Percentiles rank a stretch among this genome's conserved stretches.
Evolutionary conservation across 1,140 invertebrate species (phyloP).

Genomic region (Thrips palmi): DNA sequence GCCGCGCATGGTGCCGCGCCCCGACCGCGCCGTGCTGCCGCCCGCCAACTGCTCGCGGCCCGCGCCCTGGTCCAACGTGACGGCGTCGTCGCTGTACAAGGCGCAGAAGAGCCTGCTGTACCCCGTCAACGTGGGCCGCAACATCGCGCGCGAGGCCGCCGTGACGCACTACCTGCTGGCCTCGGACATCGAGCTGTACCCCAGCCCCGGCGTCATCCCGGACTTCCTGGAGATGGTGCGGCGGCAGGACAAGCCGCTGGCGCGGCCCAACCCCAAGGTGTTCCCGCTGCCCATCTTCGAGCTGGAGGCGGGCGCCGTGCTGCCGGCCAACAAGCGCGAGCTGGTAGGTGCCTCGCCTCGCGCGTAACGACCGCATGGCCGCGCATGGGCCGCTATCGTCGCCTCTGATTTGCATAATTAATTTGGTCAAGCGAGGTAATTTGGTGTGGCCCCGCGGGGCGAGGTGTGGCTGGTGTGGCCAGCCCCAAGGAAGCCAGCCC

Average conservation of each 20-base stretch:
- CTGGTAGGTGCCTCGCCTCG: constrained; percentile 21
- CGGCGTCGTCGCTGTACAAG: constrained; percentile 49
- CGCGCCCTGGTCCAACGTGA: constrained; percentile 47
- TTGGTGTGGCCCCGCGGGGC: too few species aligned
- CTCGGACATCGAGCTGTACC: constrained; percentile 76
- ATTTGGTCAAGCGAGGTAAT: too few species aligned
- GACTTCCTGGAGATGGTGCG: constrained; percentile 69
- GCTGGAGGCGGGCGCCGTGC: constrained; percentile 40
- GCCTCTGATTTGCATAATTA: too few species aligned
- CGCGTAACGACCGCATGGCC: too few species aligned
- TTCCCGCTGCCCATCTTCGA: constrained; percentile 72
- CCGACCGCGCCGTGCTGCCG: constrained; percentile 26
- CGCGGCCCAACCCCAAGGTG: constrained; percentile 48
- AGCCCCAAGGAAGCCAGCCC: too few species aligned
- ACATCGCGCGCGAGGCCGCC: constrained; percentile 63
- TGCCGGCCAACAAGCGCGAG: constrained; percentile 27
- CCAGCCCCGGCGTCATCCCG: constrained; percentile 53
- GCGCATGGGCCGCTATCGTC: too few species aligned
- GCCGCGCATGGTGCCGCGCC: constrained; percentile 53
- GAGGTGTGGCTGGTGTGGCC: too few species aligned
- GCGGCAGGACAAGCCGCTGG: constrained; percentile 40
- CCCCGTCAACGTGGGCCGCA: constrained; percentile 73
- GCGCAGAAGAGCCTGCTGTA: constrained; percentile 61
- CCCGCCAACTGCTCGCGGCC: constrained; percentile 40
- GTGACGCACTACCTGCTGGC: constrained; percentile 68